Evolutionary conservation across 2,888 invertebrate species (phyloP), one percentile per base, ranked within the genome.

Genomic region (Calliopum simillimum): DNA sequence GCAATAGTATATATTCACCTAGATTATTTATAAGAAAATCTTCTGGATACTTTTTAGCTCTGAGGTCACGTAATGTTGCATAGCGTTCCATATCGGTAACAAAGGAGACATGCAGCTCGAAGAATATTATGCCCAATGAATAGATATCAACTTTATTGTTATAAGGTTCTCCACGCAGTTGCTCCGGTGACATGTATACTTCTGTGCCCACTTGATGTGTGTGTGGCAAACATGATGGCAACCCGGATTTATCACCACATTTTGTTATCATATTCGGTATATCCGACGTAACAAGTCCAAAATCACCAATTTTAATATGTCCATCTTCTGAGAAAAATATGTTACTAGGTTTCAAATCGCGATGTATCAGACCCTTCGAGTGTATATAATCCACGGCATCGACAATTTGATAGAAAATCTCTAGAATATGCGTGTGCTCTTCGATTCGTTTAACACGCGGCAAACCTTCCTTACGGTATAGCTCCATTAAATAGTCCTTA

Each of bases 121-220:
- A 95, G 76, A 98, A 90, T 73, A 99, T 97, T 71, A 99, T 88
- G 0, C 98, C 98, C 75, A 98, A 88, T 0, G 98, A 96, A 87
- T 94, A 98, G 71, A 98, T 97, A 86, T 98, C 98, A 68, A 98
- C 97, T 86, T 97, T 97, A 86, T 92, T 94, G 82, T 93, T 93
- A 84, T 96, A 96, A 1, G 90, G 89, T 47, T 89, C 88, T 0
- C 94, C 92, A 13, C 88, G 87, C 41, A 92, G 87, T 87, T 98
- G 98, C 84, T 99, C 99, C 1, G 99, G 99, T 49, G 98, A 97
- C 99, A 99, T 99, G 86, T 99, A 99, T 2, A 98, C 88, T 74
- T 94, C 93, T 0, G 99, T 99, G 25, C 99, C 92, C 71, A 92
- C 92, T 84, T 88, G 88, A 81, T 90, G 88, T 0, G 92, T 92